These are phyloP conservation scores for Phthorimaea operculella DNA, from an alignment of 1,140 invertebrate genomes.

Conservation along the genomic window DNA sequence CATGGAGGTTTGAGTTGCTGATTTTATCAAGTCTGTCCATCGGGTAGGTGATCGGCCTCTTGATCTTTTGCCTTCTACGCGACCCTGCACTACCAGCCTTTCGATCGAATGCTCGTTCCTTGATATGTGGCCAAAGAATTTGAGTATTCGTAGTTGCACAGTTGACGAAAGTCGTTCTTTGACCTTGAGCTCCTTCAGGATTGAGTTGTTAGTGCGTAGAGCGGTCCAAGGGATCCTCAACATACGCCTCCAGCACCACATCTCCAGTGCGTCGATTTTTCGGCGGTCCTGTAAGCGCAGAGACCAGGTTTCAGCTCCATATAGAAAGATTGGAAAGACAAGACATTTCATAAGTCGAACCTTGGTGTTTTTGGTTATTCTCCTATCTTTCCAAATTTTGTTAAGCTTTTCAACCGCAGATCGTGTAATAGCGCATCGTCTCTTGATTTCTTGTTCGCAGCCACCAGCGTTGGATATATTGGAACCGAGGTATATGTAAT, in stretches of 20 bases:
- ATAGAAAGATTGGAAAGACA: too few species aligned
- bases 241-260: too few species aligned
- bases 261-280: neutral
- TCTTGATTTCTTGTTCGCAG: neutral
- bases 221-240: too few species aligned
- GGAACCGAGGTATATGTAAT: conserved; percentile 2
- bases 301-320: conserved; percentile 5
- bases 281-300: neutral
- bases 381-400: too few species aligned
- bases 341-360: neutral
- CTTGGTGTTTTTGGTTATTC: conserved; percentile 2
- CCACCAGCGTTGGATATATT: neutral
- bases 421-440: neutral
- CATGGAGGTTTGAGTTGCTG: too few species aligned
- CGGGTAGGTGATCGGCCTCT: too few species aligned
- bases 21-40: too few species aligned
- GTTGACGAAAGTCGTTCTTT: neutral
- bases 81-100: too few species aligned
- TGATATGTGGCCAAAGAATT: neutral
- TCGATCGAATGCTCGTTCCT: too few species aligned
- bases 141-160: neutral
- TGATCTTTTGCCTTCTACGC: too few species aligned
- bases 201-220: too few species aligned
- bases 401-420: neutral
- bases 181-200: neutral